Evolutionary conservation across 1,140 invertebrate genomes (phyloP).

Genomic region (Brachionus rotundiformis): DNA sequence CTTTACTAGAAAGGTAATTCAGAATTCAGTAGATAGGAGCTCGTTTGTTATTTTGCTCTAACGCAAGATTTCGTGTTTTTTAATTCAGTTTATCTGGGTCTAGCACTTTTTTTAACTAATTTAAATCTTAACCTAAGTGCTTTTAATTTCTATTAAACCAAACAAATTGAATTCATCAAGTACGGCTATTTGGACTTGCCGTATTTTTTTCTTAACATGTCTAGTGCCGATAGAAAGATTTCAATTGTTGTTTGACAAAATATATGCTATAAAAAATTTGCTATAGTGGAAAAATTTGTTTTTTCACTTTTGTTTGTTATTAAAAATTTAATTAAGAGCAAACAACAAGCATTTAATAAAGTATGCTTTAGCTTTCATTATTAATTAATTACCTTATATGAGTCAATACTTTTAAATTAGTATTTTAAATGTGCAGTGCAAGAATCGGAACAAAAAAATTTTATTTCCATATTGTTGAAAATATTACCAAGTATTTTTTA

Average conservation of each 20-base stretch:
- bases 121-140: slow-evolving; percentile 19
- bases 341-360: slow-evolving; percentile 20
- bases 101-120: neutral
- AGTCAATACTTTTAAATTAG: neutral
- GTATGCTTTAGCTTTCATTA: neutral
- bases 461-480: neutral
- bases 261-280: slow-evolving; percentile 5
- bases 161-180: slow-evolving; percentile 19
- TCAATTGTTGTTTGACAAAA: neutral
- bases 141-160: slow-evolving; percentile 7
- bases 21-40: neutral
- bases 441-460: neutral
- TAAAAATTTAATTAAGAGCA: slow-evolving; percentile 13
- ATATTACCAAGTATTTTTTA: too few relatives aligned
- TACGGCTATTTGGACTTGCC: neutral
- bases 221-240: neutral
- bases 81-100: neutral
- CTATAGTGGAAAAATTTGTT: neutral
- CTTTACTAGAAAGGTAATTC: neutral
- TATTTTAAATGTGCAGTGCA: neutral
- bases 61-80: neutral
- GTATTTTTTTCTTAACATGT: slow-evolving; percentile 20
- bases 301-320: slow-evolving; percentile 20
- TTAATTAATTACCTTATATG: neutral
- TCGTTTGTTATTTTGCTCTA: neutral